A percentile compares a stretch with the other conserved stretches of the same genome.
Conservation (phyloP, 2,888 invertebrate genomes). For the Drosophila heteroneura region DNA sequence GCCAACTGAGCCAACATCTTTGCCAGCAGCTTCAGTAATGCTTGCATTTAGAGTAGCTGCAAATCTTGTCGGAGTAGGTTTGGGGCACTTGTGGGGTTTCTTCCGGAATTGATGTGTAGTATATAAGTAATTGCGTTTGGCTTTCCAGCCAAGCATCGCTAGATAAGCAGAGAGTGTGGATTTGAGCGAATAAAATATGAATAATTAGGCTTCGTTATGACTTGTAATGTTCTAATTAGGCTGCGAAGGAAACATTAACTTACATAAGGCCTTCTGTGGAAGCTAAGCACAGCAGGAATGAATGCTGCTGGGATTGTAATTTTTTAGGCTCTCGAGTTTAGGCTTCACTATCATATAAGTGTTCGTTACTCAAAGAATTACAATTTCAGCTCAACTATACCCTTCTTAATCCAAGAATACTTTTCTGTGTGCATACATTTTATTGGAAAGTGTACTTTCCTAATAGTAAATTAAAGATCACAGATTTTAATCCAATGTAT, state of each 20-base stretch:
- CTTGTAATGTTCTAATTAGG: constrained; percentile 31
- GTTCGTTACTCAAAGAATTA: not conserved
- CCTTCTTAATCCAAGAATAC: not conserved
- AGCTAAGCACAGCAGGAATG: not conserved
- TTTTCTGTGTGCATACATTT: too few relatives aligned
- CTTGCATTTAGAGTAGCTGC: constrained; percentile 67
- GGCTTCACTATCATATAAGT: not conserved
- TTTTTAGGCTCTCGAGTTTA: not conserved
- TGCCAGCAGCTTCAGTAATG: constrained; percentile 45
- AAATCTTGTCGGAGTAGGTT: constrained; percentile 39
- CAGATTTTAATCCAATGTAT: not conserved
- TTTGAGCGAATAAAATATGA: constrained; percentile 17
- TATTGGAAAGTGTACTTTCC: not conserved
- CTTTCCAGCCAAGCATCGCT: not conserved
- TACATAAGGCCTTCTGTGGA: not conserved
- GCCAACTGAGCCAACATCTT: constrained; percentile 34
- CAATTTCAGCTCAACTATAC: not conserved
- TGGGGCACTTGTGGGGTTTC: constrained; percentile 28
- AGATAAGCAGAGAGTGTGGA: not conserved
- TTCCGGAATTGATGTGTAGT: constrained; percentile 20
- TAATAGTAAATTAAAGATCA: not conserved
- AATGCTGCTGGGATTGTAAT: not conserved
- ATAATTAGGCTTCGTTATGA: constrained; percentile 36
- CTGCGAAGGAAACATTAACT: constrained; percentile 12
- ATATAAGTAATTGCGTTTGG: constrained; percentile 39